phyloP scores from a whole-genome alignment of 2,113 vertebrate species.

The Pangasianodon hypophthalmus region DNA sequence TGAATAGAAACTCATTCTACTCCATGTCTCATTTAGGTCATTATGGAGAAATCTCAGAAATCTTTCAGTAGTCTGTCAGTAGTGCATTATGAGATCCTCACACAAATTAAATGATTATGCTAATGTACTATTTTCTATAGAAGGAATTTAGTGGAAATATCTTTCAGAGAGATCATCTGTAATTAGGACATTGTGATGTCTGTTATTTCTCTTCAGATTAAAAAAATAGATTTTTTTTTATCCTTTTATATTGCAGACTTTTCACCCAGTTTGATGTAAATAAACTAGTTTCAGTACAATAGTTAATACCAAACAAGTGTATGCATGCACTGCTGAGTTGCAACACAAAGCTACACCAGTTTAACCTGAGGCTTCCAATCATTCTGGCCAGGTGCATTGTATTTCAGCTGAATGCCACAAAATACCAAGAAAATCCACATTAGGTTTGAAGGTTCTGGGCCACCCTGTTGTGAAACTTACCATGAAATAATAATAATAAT shows the following conservation, averaged over 20 bases:
- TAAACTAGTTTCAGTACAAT: background rate
- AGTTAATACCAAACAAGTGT: too few species aligned
- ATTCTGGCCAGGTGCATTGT: too few species aligned
- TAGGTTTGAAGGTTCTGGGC: background rate
- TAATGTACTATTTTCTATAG: background rate
- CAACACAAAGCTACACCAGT: background rate
- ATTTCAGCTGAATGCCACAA: too few species aligned
- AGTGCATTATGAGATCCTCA: background rate
- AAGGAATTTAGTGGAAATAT: too few species aligned
- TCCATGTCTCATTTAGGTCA: background rate
- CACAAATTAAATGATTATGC: background rate
- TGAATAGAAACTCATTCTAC: background rate
- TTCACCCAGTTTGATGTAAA: background rate
- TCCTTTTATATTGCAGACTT: too few species aligned
- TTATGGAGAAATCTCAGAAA: background rate
- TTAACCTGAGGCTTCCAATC: too few species aligned
- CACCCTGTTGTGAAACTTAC: background rate
- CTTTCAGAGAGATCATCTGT: too few species aligned
- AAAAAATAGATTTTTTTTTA: too few species aligned
- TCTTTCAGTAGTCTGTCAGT: background rate
- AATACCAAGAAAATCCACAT: too few species aligned
- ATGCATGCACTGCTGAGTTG: too few species aligned
- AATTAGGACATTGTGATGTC: background rate
- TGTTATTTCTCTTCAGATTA: background rate
- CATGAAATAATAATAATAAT: background rate